A percentile compares a stretch with the other conserved stretches of the same genome.
phyloP scores from a whole-genome alignment of 2,113 vertebrate species.

The Carlito syrichta region DNA sequence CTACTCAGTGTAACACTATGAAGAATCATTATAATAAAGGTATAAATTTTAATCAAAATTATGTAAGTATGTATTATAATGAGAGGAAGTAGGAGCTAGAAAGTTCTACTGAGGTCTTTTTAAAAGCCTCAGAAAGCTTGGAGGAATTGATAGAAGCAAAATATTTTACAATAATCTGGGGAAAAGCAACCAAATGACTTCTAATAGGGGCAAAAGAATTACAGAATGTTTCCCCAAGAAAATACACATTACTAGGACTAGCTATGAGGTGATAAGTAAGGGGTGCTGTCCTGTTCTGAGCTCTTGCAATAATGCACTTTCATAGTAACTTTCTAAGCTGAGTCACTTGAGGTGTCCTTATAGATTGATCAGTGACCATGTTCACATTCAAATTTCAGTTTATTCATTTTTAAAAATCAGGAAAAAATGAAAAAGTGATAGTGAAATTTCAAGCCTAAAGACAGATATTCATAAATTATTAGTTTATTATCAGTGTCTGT shows the following conservation, averaged over 20 bases:
- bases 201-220: neutral
- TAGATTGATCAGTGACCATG: neutral
- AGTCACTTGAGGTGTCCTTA: neutral
- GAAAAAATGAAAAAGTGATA: neutral
- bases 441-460: neutral
- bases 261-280: rapidly evolving
- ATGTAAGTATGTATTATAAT: neutral
- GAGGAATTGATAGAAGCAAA: neutral
- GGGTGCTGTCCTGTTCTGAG: rapidly evolving
- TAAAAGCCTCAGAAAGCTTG: neutral
- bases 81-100: neutral
- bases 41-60: constrained; percentile 11
- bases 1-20: neutral
- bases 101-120: neutral
- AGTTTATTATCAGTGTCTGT: neutral
- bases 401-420: neutral
- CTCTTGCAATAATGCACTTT: too few relatives aligned
- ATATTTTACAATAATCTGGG: neutral
- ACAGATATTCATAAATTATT: neutral
- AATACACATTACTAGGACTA: neutral
- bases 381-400: neutral
- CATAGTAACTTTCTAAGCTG: neutral
- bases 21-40: constrained; percentile 36
- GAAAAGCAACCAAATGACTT: neutral
- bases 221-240: neutral